Conservation (phyloP, 2,113 vertebrate genomes). For the Asarcornis scutulata region DNA sequence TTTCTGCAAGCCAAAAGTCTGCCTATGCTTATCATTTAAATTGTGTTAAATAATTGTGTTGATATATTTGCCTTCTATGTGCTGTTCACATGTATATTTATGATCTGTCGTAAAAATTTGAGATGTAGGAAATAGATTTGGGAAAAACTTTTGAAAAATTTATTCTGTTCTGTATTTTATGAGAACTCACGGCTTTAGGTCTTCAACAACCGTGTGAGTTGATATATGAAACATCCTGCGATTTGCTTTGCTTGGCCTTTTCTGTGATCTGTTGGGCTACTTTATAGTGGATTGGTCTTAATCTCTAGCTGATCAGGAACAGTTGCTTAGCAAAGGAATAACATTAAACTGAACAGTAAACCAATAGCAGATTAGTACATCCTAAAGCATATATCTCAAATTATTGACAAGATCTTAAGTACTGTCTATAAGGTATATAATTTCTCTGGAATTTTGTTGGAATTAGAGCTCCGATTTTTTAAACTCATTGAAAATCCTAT, state of each 20-base stretch:
- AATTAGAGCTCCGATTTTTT: background rate
- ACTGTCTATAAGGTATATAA: background rate
- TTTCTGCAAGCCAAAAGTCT: background rate
- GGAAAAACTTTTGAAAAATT: conserved; percentile 30
- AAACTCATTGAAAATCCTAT: background rate
- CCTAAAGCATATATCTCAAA: background rate
- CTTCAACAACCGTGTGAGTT: background rate
- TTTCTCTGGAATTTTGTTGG: background rate
- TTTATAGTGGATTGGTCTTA: background rate
- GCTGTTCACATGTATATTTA: background rate
- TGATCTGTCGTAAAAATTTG: background rate
- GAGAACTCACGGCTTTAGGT: background rate
- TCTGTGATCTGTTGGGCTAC: conserved; percentile 17
- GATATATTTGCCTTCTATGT: background rate
- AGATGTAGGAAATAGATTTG: conserved; percentile 20
- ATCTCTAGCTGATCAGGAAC: background rate
- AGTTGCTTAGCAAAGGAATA: conserved; percentile 10
- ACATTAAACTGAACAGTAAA: background rate
- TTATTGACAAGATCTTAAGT: background rate
- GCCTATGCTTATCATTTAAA: background rate
- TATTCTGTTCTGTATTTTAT: background rate
- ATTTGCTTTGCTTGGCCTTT: conserved; percentile 26
- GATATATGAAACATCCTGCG: conserved; percentile 2
- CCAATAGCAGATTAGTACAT: background rate
- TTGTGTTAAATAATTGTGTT: background rate